These are phyloP conservation scores for Stenchaetothrips biformis DNA, from an alignment of 2,888 invertebrate species.

Conservation along the genomic window DNA sequence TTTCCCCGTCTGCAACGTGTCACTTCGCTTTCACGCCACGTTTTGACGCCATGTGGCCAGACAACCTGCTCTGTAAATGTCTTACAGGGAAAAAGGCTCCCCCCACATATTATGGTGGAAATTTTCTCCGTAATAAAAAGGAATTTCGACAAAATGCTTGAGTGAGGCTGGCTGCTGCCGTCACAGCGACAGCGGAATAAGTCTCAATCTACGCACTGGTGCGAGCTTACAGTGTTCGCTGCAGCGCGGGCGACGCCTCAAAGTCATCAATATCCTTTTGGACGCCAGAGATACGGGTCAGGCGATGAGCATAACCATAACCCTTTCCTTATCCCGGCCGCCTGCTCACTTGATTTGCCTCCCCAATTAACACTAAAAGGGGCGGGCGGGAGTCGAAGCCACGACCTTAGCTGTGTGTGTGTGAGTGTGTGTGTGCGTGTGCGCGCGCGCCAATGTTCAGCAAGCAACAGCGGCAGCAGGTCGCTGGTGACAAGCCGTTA, in stretches of 20 bases:
- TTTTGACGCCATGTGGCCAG: too few relatives aligned
- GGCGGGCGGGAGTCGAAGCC: not conserved
- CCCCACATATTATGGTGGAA: too few relatives aligned
- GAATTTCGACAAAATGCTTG: too few relatives aligned
- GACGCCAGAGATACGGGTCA: not conserved
- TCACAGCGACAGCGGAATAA: not conserved
- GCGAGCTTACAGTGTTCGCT: not conserved
- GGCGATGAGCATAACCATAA: not conserved
- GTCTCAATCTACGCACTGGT: not conserved
- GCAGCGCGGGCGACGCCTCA: not conserved
- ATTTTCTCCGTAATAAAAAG: too few relatives aligned
- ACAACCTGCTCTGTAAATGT: too few relatives aligned
- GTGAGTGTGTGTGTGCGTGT: too few relatives aligned
- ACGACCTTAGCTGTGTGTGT: too few relatives aligned
- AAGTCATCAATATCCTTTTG: constrained; percentile 14
- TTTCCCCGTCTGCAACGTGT: too few relatives aligned
- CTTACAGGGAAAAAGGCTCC: too few relatives aligned
- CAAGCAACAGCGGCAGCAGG: not conserved
- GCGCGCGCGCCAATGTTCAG: not conserved
- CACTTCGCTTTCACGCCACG: too few relatives aligned
- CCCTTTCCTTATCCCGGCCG: not conserved
- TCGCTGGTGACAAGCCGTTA: not conserved
- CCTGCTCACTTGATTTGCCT: not conserved
- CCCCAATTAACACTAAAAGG: not conserved
- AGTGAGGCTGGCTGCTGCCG: too few relatives aligned